phyloP scores from a whole-genome alignment of 2,113 vertebrate genomes.

The Asarcornis scutulata region DNA sequence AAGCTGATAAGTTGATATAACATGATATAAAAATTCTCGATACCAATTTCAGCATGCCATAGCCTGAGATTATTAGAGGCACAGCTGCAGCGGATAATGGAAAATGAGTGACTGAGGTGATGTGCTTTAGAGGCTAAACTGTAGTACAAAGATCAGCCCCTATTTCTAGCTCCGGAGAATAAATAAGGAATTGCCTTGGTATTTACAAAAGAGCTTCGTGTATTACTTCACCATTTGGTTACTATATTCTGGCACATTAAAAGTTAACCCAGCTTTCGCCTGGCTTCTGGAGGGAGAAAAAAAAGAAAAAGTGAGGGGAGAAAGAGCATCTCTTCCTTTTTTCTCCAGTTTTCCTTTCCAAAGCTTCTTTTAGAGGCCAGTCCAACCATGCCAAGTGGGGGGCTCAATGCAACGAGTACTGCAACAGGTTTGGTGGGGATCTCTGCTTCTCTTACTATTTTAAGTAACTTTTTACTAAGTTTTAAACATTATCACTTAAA shows the following conservation, averaged over 20 bases:
- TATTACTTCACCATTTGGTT: neutral
- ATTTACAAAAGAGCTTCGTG: neutral
- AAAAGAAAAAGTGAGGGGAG: rapidly evolving
- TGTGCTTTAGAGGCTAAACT: neutral
- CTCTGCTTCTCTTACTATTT: neutral
- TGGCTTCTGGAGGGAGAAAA: neutral
- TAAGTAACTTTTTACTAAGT: neutral
- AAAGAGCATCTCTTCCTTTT: neutral
- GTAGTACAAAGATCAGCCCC: neutral
- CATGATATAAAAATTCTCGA: neutral
- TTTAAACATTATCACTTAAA: neutral
- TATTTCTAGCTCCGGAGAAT: neutral
- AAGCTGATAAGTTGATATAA: neutral
- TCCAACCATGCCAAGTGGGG: neutral
- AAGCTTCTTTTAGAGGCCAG: neutral
- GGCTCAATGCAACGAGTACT: neutral
- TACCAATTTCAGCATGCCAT: neutral
- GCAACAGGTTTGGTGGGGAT: neutral
- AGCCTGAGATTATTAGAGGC: neutral
- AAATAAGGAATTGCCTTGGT: neutral
- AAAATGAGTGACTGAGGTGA: neutral
- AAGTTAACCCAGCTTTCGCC: neutral
- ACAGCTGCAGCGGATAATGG: neutral
- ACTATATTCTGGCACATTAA: neutral
- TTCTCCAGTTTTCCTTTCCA: neutral